A percentile compares a stretch with the other conserved stretches of the same genome.
Evolutionary conservation across 2,888 invertebrate species (phyloP).

Genomic region (Amphipoea oculea): DNA sequence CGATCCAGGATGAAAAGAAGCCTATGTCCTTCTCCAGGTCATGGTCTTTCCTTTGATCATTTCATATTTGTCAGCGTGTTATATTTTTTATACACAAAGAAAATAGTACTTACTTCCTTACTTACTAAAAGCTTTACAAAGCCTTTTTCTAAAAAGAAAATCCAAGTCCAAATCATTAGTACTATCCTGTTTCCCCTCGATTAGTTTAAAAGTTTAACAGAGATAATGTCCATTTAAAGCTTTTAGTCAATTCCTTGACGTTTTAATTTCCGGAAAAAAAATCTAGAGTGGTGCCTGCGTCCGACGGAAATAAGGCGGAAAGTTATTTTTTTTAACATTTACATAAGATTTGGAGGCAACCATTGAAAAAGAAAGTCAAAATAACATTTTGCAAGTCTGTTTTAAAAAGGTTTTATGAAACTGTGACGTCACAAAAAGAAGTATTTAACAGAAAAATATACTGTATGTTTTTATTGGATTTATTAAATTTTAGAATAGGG

Average conservation of each 20-base stretch:
- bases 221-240: conserved; percentile 72
- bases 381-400: conserved; percentile 29
- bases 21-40: background rate
- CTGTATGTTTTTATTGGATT: background rate
- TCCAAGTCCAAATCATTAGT: conserved; percentile 27
- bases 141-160: conserved; percentile 1
- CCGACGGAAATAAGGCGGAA: conserved; percentile 68
- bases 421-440: conserved; percentile 3
- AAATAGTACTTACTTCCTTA: background rate
- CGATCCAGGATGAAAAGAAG: too few relatives aligned
- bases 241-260: conserved; percentile 75
- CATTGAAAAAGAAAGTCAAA: conserved; percentile 49
- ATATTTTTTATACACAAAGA: background rate
- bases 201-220: conserved; percentile 46
- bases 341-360: conserved; percentile 57
- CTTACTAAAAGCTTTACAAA: background rate
- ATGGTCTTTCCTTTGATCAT: background rate
- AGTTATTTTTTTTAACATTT: conserved; percentile 63
- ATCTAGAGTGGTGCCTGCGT: conserved; percentile 50
- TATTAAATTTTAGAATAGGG: background rate
- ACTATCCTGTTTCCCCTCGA: conserved; percentile 34
- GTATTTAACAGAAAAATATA: background rate
- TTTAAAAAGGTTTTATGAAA: conserved; percentile 24
- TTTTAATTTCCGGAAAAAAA: conserved; percentile 80
- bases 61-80: background rate